Percentiles rank a stretch among this genome's conserved stretches.
Evolutionary conservation across 2,888 invertebrate species (phyloP).

Genomic region (Platycheirus rosarum): DNA sequence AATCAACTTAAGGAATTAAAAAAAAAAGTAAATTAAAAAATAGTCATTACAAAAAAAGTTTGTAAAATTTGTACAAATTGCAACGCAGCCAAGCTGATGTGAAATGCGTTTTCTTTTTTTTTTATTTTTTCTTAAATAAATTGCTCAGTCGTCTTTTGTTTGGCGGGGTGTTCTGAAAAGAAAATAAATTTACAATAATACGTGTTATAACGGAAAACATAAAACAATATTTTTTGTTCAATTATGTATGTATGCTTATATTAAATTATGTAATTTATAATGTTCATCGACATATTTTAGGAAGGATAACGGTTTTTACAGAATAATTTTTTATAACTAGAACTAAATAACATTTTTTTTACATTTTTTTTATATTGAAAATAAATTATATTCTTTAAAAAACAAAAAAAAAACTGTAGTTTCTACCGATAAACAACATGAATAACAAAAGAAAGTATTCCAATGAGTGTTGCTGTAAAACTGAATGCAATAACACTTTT

Average conservation of each 20-base stretch:
- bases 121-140: constrained; percentile 81
- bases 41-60: not conserved
- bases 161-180: constrained; percentile 81
- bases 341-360: constrained; percentile 19
- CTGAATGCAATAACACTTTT: constrained; percentile 73
- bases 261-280: not conserved
- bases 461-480: constrained; percentile 69
- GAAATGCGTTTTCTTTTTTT: not conserved
- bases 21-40: constrained; percentile 3
- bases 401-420: constrained; percentile 8
- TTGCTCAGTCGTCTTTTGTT: constrained; percentile 80
- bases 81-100: constrained; percentile 24
- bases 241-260: constrained; percentile 2
- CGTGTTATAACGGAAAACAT: constrained; percentile 13
- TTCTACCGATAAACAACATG: constrained; percentile 41
- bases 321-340: not conserved
- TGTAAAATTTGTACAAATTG: constrained; percentile 30
- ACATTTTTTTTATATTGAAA: not conserved
- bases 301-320: not conserved
- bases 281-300: not conserved
- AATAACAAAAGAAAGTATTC: constrained; percentile 58
- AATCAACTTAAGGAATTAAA: not conserved
- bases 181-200: constrained; percentile 47
- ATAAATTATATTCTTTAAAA: not conserved
- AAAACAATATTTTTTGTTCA: not conserved